Evolutionary conservation across 1,140 invertebrate species (phyloP), one percentile per base, ranked within the genome.

Genomic region (Tyrophagus putrescentiae): DNA sequence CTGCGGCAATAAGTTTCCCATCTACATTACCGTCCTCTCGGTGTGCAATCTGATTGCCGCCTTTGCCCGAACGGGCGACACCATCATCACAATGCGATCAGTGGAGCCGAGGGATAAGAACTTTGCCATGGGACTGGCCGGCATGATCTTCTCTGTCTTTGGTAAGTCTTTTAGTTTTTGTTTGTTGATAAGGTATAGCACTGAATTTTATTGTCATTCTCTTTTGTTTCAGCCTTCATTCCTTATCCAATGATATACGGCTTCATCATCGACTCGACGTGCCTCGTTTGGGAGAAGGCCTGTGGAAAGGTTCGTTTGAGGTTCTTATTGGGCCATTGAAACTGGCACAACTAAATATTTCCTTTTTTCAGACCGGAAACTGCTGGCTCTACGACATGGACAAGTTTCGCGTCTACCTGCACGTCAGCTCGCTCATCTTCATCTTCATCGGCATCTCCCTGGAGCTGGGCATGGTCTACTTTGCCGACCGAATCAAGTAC

Each of bases 221-320:
- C 34, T 7, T 7, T n/a, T 56, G 18, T 21, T 21, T 6, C 31
- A 60, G 72, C 70, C 9, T 70, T 67, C 28, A 71, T 72, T 16
- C 72, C 72, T 0, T 69, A 70, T 54, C 72, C 72, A 5, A n/a
- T 72, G 2, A 60, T 73, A 21, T 70, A 70, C 45, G 71, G 70
- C 16, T 61, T 64, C 23, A 60, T 72, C 2, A 65, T 69, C 7
- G 72, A 73, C 62, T 44, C 62, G 7, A 54, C 70, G 6, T 73
- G 72, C 64, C 6, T 67, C 23, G 63, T 73, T 1, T 73, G 71
- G 71, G 67, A 67, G 34, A 62, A 67, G 23, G 62, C 57, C 1
- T 67, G 70, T 32, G 66, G 65, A 23, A 64, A 67, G n/a, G n/a
- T n/a, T n/a, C n/a, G n/a, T n/a, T n/a, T n/a, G n/a, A n/a, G n/a